Conservation (phyloP, 64 coral and sea anemone genomes). For the Montipora cactus region DNA sequence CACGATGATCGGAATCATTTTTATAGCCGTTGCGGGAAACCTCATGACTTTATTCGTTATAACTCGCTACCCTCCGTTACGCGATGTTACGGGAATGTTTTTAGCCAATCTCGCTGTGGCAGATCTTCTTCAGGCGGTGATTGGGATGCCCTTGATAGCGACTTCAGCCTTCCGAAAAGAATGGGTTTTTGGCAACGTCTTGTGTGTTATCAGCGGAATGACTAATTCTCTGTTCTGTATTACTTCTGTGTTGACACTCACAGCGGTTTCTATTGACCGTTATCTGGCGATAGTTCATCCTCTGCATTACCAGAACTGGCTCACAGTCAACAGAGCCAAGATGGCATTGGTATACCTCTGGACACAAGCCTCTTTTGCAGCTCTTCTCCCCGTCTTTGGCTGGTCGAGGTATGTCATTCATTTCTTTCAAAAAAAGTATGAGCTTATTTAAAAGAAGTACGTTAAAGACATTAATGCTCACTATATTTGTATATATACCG, state of each 20-base stretch:
- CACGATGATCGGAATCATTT: conserved; percentile 31
- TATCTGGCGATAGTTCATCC: conserved; percentile 65
- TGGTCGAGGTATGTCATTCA: conserved; percentile 61
- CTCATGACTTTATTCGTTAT: conserved; percentile 53
- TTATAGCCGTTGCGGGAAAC: conserved; percentile 65
- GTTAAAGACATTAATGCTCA: too few relatives aligned
- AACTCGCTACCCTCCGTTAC: conserved; percentile 29
- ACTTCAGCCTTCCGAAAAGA: conserved; percentile 52
- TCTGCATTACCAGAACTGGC: conserved; percentile 25
- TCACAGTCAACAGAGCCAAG: conserved; percentile 35
- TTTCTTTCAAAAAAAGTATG: not conserved
- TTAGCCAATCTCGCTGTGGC: conserved; percentile 77
- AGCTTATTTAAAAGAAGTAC: too few relatives aligned
- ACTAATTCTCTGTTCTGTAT: conserved; percentile 82
- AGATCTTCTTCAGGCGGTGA: conserved; percentile 68
- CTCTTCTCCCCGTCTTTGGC: conserved; percentile 58
- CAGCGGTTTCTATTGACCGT: conserved; percentile 76
- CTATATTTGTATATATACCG: too few relatives aligned
- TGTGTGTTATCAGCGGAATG: conserved; percentile 74
- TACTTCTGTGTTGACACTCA: conserved; percentile 75
- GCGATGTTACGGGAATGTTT: conserved; percentile 66
- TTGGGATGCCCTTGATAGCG: conserved; percentile 78
- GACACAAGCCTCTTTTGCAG: conserved; percentile 46
- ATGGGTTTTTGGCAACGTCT: conserved; percentile 55
- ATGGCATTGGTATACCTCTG: conserved; percentile 58